Evolutionary conservation across 2,797 vertebrate genomes (phyloP).

Genomic region (Pachyuromys duprasi): DNA sequence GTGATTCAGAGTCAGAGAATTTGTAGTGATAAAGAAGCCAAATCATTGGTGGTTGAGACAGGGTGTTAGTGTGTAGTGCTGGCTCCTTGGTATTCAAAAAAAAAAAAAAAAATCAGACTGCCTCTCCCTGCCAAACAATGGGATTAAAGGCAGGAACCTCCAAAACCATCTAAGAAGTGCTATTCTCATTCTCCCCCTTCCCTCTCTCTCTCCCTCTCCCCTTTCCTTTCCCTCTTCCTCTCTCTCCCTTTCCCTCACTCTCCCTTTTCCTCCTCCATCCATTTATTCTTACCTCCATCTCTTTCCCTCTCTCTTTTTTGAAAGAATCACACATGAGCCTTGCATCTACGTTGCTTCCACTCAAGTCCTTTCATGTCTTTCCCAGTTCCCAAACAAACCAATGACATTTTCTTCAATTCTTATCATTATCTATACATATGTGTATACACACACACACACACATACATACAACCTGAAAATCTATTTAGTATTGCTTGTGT

Average conservation of each 20-base stretch:
- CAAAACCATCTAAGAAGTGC: neutral
- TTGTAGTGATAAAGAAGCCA: constrained; percentile 48
- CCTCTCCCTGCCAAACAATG: neutral
- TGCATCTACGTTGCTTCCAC: neutral
- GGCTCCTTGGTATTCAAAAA: neutral
- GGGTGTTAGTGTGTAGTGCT: neutral
- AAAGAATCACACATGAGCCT: neutral
- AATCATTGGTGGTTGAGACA: neutral
- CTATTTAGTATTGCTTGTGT: neutral
- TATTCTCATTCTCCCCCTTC: neutral
- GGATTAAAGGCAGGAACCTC: neutral
- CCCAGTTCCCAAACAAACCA: neutral
- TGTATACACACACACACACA: neutral
- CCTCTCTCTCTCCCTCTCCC: neutral
- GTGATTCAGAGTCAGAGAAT: neutral
- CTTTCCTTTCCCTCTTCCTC: neutral
- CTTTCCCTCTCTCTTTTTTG: neutral
- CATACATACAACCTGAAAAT: no score
- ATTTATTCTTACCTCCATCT: neutral
- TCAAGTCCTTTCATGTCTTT: neutral
- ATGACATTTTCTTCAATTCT: neutral
- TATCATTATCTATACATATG: neutral
- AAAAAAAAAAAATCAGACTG: neutral
- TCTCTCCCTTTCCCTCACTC: neutral
- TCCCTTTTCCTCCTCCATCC: no score